phyloP scores from a whole-genome alignment of 92 coral and sea anemone species.

The Phenganax stokvisi region DNA sequence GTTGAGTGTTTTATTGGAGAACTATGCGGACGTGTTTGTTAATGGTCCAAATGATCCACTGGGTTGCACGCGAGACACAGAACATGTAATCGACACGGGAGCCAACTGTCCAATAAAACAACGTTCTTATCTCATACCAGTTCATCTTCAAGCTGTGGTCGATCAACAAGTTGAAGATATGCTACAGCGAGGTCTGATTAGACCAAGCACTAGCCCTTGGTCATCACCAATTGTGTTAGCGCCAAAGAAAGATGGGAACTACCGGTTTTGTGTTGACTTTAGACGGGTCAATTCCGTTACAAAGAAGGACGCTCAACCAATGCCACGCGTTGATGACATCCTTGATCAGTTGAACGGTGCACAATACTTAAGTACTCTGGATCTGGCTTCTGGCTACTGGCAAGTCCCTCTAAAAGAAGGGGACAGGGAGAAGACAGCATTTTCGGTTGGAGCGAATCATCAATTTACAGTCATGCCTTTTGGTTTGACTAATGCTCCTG shows the following conservation, averaged over 20 bases:
- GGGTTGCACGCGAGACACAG: neutral
- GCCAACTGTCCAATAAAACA: conserved; percentile 13
- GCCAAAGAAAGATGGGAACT: conserved; percentile 24
- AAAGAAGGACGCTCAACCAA: conserved; percentile 17
- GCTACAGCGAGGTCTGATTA: conserved; percentile 20
- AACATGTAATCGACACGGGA: conserved; percentile 21
- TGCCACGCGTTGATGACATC: conserved; percentile 17
- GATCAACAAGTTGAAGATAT: conserved; percentile 13
- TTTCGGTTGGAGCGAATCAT: neutral
- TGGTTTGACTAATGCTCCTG: conserved; percentile 1
- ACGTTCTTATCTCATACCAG: neutral
- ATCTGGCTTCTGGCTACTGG: conserved; percentile 24
- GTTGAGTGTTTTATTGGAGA: neutral
- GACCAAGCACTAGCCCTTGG: conserved; percentile 24
- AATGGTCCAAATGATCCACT: conserved; percentile 4
- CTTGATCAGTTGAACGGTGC: conserved; percentile 18
- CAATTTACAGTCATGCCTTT: conserved; percentile 23
- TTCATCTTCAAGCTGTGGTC: neutral
- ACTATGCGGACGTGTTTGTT: neutral
- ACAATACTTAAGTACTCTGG: conserved; percentile 3
- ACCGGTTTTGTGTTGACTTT: conserved; percentile 33
- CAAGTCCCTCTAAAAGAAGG: neutral
- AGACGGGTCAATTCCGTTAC: conserved; percentile 7
- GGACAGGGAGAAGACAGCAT: conserved; percentile 10
- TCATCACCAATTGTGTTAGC: conserved; percentile 14